Base-by-base conservation (phyloP, 2,888 invertebrate genomes). In the Hanleya hanleyi region DNA sequence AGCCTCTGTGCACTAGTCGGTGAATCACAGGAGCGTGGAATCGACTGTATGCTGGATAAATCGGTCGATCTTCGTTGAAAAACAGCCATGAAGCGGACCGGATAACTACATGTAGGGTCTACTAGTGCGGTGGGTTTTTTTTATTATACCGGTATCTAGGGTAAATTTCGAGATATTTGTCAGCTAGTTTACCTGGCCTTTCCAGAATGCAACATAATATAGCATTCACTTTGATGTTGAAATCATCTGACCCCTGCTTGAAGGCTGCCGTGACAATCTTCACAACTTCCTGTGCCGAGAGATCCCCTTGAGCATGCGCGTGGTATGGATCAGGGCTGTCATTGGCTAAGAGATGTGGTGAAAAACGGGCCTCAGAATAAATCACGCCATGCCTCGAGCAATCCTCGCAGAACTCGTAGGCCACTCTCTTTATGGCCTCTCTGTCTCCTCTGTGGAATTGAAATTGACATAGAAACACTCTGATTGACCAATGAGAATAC, bases 401-500 rank as follows among this genome's bases (percentile, higher is more conserved):
- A 81, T 93, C 93, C 81, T 93, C 92, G 73, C 92, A 92, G 74
- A 92, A 90, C 82, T 93, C 93, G 73, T 92, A 92, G 0, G 93
- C 92, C 18, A 93, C 87, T 26, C 92, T 85, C 76, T 92, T 91
- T 5, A 93, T 87, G 0, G 92, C 92, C 26, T 86, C 85, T 57
- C 88, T 74, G 81, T 92, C 92, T 22, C 92, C 93, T 0, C 88
- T 88, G 76, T 22, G 77, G 74, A 69, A 12, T 47, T 29, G 70
- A 32, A 41, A 41, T 41, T 41, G n/a, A n/a, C n/a, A n/a, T n/a
- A n/a, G n/a, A n/a, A n/a, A n/a, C n/a, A n/a, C n/a, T n/a, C n/a
- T n/a, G n/a, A n/a, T n/a, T n/a, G n/a, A n/a, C n/a, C n/a, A n/a
- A n/a, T n/a, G n/a, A n/a, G n/a, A n/a, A n/a, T n/a, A n/a, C n/a